Evolutionary conservation across 2,113 vertebrate species (phyloP), one percentile per base, ranked within the genome.

Genomic region (Tachysurus vachellii): DNA sequence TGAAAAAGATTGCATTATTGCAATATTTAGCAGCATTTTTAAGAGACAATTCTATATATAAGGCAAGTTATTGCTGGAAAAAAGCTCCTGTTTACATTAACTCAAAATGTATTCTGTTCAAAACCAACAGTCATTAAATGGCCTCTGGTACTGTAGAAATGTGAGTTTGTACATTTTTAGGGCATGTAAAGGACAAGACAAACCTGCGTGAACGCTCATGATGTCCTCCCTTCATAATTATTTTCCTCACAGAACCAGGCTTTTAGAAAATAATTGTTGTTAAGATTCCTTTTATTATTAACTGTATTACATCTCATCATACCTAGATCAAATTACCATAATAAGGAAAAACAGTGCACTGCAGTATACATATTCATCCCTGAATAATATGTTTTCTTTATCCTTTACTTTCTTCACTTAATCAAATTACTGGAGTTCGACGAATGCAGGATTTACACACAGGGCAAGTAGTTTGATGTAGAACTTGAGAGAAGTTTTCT

Each of bases 271-370:
- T 87, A 88, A 94, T 93, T 94, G 93, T 88, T 93, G 91, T 94
- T 93, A 93, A 89, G 89, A 89, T 89, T 90, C 93, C 92, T 93
- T 94, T 92, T 87, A 86, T 87, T 89, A 94, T 91, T 94, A 95
- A 94, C 92, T 31, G 53, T 87, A 92, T 94, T 94, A 94, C 73
- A 61, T 64, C 91, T 87, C 85, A 91, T 90, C 91, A 93, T 91
- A 91, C 93, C 90, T 17, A 92, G 90, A 94, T 93, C 91, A 91
- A 90, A 93, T 94, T 94, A 92, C 91, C 88, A 82, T 90, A 89
- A 92, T 93, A 92, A 91, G 92, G 90, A 88, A 86, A 91, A 77
- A 86, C 84, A 75, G 88, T 64, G 85, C 87, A 88, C 85, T 87
- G 36, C 84, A 89, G 80, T 44, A 71, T 56, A 56, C 56, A 75